These are phyloP conservation scores for Pitangus sulphuratus DNA, from an alignment of 2,797 vertebrate genomes.

Conservation along the genomic window DNA sequence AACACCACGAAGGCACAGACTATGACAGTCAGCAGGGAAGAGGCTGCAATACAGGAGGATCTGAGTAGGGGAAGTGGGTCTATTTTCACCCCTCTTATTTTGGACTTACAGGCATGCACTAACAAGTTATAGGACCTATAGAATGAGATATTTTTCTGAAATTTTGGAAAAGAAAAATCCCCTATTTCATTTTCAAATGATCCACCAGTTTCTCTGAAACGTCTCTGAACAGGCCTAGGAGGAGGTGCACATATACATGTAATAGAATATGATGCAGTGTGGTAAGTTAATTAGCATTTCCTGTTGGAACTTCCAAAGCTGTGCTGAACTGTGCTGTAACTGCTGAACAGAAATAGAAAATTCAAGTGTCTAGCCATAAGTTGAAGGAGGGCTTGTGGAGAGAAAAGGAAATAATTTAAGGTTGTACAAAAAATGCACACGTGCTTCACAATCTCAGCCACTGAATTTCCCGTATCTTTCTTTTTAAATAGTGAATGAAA, in stretches of 20 bases:
- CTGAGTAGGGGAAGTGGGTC: not conserved
- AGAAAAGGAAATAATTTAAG: not conserved
- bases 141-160: not conserved
- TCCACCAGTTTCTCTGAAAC: not conserved
- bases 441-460: not conserved
- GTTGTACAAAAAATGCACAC: conserved; percentile 4
- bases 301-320: not conserved
- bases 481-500: not conserved
- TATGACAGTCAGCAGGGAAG: not conserved
- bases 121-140: not conserved
- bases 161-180: not conserved
- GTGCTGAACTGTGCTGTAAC: not conserved
- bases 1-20: not conserved
- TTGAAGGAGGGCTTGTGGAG: not conserved
- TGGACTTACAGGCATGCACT: not conserved
- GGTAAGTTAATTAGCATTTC: not conserved
- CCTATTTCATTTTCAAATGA: not conserved
- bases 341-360: not conserved
- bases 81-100: not conserved
- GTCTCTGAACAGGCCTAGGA: not conserved
- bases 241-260: not conserved
- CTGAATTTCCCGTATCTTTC: conserved; percentile 2
- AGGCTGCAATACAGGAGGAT: not conserved
- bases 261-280: not conserved
- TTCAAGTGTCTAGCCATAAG: not conserved